Conservation (phyloP, 2,888 invertebrate species). For the Galerucella calmariensis region DNA sequence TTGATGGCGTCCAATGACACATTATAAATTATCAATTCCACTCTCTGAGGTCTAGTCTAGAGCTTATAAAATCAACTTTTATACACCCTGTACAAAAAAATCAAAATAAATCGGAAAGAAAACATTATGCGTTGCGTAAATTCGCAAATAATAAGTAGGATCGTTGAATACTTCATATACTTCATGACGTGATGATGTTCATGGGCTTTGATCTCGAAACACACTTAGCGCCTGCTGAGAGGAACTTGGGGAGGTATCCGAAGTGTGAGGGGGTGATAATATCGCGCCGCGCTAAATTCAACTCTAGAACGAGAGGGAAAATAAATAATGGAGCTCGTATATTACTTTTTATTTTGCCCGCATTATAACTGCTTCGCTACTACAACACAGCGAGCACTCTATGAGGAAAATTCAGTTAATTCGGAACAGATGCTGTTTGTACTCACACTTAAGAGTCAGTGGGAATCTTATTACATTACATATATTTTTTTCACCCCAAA, state of each 20-base stretch:
- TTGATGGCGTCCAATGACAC: too few species aligned
- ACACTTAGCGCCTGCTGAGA: constrained; percentile 64
- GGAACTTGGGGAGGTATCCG: constrained; percentile 57
- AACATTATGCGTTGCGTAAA: constrained; percentile 4
- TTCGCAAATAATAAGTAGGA: constrained; percentile 5
- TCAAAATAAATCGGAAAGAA: constrained; percentile 15
- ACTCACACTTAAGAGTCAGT: constrained; percentile 4
- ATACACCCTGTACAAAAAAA: neutral
- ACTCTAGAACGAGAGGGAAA: constrained; percentile 54
- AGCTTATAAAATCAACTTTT: too few species aligned
- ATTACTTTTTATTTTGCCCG: constrained; percentile 42
- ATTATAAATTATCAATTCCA: too few species aligned
- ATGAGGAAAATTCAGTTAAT: constrained; percentile 24
- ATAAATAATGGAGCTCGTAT: constrained; percentile 55
- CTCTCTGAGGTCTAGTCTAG: too few species aligned
- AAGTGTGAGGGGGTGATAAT: constrained; percentile 53
- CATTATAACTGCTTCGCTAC: constrained; percentile 17
- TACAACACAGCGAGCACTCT: constrained; percentile 9
- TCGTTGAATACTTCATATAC: constrained; percentile 24
- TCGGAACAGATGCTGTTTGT: constrained; percentile 21
- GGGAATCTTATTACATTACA: constrained; percentile 17
- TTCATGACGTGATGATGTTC: constrained; percentile 43
- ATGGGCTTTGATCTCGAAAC: constrained; percentile 63
- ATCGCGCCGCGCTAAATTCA: constrained; percentile 40
- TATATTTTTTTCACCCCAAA: constrained; percentile 7